Conservation (phyloP, 2,113 vertebrate genomes). For the Gymnocephalus cernua region DNA sequence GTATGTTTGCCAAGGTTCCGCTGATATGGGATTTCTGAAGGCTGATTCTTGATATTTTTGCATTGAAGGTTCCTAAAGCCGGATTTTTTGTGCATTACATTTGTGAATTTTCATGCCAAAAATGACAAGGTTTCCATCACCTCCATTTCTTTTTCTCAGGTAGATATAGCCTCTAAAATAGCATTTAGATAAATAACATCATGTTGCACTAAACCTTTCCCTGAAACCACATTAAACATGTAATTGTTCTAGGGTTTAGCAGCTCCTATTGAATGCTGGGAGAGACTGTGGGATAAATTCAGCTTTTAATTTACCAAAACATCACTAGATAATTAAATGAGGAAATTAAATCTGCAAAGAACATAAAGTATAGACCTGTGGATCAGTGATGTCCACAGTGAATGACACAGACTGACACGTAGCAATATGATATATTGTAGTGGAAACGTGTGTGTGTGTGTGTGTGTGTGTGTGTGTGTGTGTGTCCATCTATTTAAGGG, state of each 20-base stretch:
- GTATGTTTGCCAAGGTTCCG: conserved; percentile 36
- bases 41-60: conserved; percentile 39
- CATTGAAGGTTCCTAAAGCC: conserved; percentile 4
- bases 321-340: conserved; percentile 49
- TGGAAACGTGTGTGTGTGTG: neutral
- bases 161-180: conserved; percentile 16
- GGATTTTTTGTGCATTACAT: conserved; percentile 23
- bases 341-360: conserved; percentile 34
- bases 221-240: conserved; percentile 50
- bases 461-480: conserved; percentile 18
- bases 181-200: conserved; percentile 10
- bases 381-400: neutral
- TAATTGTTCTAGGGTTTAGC: conserved; percentile 41
- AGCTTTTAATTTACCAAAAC: conserved; percentile 59
- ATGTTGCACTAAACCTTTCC: conserved; percentile 30
- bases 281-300: conserved; percentile 33
- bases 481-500: conserved; percentile 37
- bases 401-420: conserved; percentile 20
- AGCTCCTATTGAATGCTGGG: conserved; percentile 25
- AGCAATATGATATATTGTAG: conserved; percentile 2
- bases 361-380: conserved; percentile 20
- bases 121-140: conserved; percentile 10
- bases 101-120: conserved; percentile 23
- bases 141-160: neutral
- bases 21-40: conserved; percentile 43